Conservation (phyloP, 2,888 invertebrate species). For the Zygothrica quintamaculata region DNA sequence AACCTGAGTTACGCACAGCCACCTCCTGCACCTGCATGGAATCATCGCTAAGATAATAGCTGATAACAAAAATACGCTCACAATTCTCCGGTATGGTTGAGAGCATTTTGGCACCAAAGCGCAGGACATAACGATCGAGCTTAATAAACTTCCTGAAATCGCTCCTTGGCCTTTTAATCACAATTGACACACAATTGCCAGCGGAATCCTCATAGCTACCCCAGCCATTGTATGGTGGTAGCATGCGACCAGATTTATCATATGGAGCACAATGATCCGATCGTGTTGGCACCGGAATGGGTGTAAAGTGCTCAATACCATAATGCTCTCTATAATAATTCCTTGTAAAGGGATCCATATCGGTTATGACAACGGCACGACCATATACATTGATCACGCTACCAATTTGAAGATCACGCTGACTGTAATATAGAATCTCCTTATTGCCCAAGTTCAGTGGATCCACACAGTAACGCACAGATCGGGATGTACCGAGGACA, state of each 20-base stretch:
- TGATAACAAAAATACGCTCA: slow-evolving; percentile 91
- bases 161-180: slow-evolving; percentile 90
- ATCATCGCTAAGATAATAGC: slow-evolving; percentile 92
- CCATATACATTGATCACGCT: slow-evolving; percentile 92
- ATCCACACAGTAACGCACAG: slow-evolving; percentile 87
- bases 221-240: slow-evolving; percentile 96
- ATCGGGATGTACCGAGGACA: slow-evolving; percentile 86
- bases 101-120: slow-evolving; percentile 92
- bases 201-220: slow-evolving; percentile 95
- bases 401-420: slow-evolving; percentile 92
- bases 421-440: slow-evolving; percentile 80
- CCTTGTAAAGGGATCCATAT: slow-evolving; percentile 94
- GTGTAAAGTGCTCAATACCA: slow-evolving; percentile 83
- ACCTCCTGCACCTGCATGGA: slow-evolving; percentile 93
- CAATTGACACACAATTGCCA: slow-evolving; percentile 92
- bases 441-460: slow-evolving; percentile 86
- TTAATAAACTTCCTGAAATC: slow-evolving; percentile 93
- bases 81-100: slow-evolving; percentile 88
- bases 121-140: slow-evolving; percentile 90
- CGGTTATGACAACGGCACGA: slow-evolving; percentile 91
- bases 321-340: slow-evolving; percentile 89
- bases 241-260: slow-evolving; percentile 65
- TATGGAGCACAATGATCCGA: slow-evolving; percentile 63
- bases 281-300: slow-evolving; percentile 71
- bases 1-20: slow-evolving; percentile 89